Conservation (phyloP, 1,140 invertebrate genomes). For the Asbolus verrucosus region DNA sequence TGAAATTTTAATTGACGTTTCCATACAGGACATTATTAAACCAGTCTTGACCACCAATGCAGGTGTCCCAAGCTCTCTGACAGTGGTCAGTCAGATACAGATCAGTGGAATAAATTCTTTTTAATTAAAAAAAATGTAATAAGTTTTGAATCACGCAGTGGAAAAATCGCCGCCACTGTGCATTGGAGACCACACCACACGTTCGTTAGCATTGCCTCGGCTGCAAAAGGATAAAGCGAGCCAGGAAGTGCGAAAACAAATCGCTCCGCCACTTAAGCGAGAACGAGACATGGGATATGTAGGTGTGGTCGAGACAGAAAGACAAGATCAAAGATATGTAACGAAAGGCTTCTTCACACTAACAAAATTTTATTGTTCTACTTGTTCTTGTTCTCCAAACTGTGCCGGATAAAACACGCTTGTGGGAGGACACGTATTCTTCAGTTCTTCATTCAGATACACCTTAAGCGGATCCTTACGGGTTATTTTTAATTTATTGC, state of each 20-base stretch:
- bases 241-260: no score
- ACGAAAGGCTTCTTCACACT: no score
- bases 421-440: constrained; percentile 13
- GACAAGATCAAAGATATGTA: no score
- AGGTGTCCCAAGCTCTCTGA: neutral
- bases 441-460: constrained; percentile 1
- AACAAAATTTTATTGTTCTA: neutral
- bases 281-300: no score
- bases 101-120: neutral
- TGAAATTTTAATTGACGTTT: constrained; percentile 8
- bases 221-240: no score
- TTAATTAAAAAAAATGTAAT: constrained; percentile 4
- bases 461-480: constrained; percentile 24
- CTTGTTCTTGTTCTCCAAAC: neutral
- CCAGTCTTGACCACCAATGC: constrained; percentile 2
- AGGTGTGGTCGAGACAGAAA: no score
- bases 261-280: no score
- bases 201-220: no score
- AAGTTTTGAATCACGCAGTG: no score
- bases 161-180: no score
- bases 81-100: neutral
- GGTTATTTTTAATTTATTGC: constrained; percentile 17
- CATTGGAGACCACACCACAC: no score
- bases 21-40: neutral
- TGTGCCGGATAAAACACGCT: neutral